Base-by-base conservation (phyloP, 1,140 invertebrate genomes). In the Zeugodacus cucurbitae region DNA sequence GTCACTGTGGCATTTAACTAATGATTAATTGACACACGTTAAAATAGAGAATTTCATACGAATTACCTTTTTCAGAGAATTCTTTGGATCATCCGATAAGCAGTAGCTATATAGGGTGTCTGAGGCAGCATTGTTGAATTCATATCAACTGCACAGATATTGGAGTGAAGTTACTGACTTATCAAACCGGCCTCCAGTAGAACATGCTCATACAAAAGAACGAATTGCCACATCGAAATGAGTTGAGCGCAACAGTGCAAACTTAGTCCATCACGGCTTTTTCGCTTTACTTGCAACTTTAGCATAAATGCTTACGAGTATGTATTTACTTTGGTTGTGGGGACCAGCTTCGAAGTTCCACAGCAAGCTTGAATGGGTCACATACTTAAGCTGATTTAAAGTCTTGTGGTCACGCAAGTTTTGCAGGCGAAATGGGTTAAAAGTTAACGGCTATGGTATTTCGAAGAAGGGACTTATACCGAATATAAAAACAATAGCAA, bases 311-410 rank as follows among this genome's bases (percentile, higher is more conserved):
- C 48, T 54, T 54, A 62, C 58, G 22, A 62, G 1, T 62, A 62
- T 62, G 59, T 74, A 74, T 74, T 74, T 74, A 74, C 67, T 37
- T 74, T 74, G 34, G 32, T 20, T 74, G 20, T 14, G 34, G 48
- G 44, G 26, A 22, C 17, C 44, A 22, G 41, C 44, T 26, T 11
- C 64, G 26, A 32, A 34, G 20, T 48, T 29, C 64, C 32, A 14
- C 26, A 82, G 41, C 20, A 82, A 82, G n/a, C 41, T 20, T 48
- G 74, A 82, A 29, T 82, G 74, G 41, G 74, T 82, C 74, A 41
- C 37, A 82, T 29, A 82, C 41, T 82, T 82, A 82, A 82, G 74
- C 74, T 82, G 74, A 82, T 82, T 82, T 82, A n/a, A 48, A 48
- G 41, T 82, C 41, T 82, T 82, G 74, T 82, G 74, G 41, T 48